Conservation (phyloP, 2,888 invertebrate genomes). For the Dexiosoma caninum region DNA sequence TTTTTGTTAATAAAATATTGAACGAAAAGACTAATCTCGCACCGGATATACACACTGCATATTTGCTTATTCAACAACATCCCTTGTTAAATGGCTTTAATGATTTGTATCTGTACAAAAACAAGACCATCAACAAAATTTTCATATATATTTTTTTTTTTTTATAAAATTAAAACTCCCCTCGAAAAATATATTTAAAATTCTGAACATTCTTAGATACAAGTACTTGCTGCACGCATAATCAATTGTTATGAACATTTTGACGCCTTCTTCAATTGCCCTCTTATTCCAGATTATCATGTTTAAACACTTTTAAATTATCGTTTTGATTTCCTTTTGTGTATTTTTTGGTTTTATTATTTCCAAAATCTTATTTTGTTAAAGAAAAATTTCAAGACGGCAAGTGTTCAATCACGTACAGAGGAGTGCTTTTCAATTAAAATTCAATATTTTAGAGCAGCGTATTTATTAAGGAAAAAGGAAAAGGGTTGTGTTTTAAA, state of each 20-base stretch:
- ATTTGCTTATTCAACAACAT: slow-evolving; percentile 30
- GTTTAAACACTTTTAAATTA: slow-evolving; percentile 56
- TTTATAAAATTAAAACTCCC: neutral
- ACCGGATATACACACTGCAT: slow-evolving; percentile 30
- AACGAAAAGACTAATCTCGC: slow-evolving; percentile 38
- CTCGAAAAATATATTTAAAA: neutral
- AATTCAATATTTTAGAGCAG: neutral
- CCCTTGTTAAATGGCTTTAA: neutral
- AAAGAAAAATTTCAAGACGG: slow-evolving; percentile 8
- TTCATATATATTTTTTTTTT: slow-evolving; percentile 22
- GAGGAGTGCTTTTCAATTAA: neutral
- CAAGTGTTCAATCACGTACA: slow-evolving; percentile 48
- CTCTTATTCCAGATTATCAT: slow-evolving; percentile 59
- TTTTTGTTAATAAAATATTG: neutral
- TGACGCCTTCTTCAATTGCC: slow-evolving; percentile 54
- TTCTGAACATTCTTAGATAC: neutral
- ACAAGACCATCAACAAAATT: neutral
- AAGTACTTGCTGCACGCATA: neutral
- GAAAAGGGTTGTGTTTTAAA: slow-evolving; percentile 26
- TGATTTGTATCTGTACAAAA: neutral
- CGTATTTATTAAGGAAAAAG: too few relatives aligned
- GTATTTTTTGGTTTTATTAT: neutral
- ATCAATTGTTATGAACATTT: slow-evolving; percentile 46
- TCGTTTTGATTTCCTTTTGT: slow-evolving; percentile 17
- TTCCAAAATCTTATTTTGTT: neutral